Conservation (phyloP, 2,113 vertebrate species). For the Noturus placidus region DNA sequence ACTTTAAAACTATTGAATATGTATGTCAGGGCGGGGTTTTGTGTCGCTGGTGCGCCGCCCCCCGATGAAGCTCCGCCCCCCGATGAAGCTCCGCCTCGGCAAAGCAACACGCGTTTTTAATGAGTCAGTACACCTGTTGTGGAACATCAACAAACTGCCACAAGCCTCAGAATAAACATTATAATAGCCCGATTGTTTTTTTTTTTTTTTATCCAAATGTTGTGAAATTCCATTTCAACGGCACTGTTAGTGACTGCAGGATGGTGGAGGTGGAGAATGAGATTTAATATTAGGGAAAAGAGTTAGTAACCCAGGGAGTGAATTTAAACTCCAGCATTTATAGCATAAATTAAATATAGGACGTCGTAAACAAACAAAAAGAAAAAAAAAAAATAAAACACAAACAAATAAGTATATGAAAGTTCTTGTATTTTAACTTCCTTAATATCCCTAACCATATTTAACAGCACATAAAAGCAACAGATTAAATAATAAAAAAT, state of each 20-base stretch:
- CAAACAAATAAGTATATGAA: neutral
- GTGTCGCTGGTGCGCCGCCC: neutral
- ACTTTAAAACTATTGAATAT: slow-evolving; percentile 8
- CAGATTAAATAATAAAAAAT: neutral
- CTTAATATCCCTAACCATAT: neutral
- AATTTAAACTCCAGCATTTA: neutral
- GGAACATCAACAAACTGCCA: neutral
- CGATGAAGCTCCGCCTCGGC: neutral
- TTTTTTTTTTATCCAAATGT: neutral
- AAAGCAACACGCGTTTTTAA: neutral
- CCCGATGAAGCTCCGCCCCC: neutral
- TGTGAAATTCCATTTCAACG: neutral
- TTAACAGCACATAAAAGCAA: slow-evolving; percentile 2
- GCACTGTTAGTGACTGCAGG: neutral
- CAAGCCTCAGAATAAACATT: neutral
- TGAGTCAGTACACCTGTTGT: slow-evolving; percentile 6
- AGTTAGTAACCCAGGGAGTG: neutral
- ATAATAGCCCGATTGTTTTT: neutral
- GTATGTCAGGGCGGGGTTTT: neutral
- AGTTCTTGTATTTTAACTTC: slow-evolving; percentile 6
- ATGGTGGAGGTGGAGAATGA: neutral
- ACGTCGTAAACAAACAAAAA: neutral
- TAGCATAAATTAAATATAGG: neutral
- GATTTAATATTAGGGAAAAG: neutral
- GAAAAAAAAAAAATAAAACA: too few relatives aligned